phyloP scores from a whole-genome alignment of 1,140 invertebrate genomes.

The Lutraria rhynchaena region DNA sequence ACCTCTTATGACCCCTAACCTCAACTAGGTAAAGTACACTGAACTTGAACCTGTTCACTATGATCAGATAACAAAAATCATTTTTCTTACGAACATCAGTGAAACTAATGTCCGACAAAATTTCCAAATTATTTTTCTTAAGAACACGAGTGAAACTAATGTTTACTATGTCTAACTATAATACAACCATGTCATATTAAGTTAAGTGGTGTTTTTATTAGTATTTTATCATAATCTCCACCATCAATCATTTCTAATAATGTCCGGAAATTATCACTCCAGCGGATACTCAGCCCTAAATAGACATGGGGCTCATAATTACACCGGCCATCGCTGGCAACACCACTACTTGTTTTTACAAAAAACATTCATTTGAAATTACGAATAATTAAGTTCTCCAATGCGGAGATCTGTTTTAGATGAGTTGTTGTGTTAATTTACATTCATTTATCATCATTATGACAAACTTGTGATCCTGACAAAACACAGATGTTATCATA shows the following conservation, averaged over 20 bases:
- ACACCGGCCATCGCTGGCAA: not conserved
- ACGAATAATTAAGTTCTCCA: constrained; percentile 30
- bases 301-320: not conserved
- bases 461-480: not conserved
- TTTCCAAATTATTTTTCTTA: no score
- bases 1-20: no score
- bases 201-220: not conserved
- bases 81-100: no score
- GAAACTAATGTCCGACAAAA: no score
- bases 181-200: no score
- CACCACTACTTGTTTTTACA: constrained; percentile 13
- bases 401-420: constrained; percentile 33
- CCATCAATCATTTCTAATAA: constrained; percentile 44
- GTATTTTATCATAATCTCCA: not conserved
- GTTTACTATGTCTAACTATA: no score
- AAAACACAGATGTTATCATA: constrained; percentile 14
- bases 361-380: constrained; percentile 32
- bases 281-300: not conserved
- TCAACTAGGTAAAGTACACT: no score
- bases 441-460: constrained; percentile 31
- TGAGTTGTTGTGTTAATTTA: constrained; percentile 11
- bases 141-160: no score
- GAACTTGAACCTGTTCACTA: no score
- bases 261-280: constrained; percentile 26
- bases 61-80: no score